Percentiles rank a stretch among this genome's conserved stretches.
These are phyloP conservation scores for Himalopsyche kuldschensis DNA, from an alignment of 2,888 invertebrate species.

Conservation along the genomic window DNA sequence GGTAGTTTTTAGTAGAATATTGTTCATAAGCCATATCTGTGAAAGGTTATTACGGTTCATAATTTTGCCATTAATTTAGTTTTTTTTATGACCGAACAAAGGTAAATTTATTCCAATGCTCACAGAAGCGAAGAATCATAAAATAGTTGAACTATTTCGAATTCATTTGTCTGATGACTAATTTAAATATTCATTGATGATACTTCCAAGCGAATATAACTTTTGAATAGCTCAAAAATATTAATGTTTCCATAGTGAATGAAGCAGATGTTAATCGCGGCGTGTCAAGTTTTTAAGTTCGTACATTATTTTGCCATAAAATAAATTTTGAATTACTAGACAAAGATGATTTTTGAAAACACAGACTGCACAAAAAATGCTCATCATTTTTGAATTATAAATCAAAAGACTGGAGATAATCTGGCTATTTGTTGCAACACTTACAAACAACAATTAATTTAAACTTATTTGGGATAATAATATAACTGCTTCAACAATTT, in stretches of 20 bases:
- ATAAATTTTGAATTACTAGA: too few species aligned
- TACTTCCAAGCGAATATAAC: conserved; percentile 11
- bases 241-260: neutral
- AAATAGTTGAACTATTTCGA: conserved; percentile 7
- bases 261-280: neutral
- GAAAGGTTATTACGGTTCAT: conserved; percentile 16
- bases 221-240: neutral
- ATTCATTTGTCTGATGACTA: conserved; percentile 14
- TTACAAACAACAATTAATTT: too few species aligned
- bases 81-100: neutral
- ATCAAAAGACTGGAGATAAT: too few species aligned
- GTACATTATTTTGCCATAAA: neutral
- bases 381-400: too few species aligned
- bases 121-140: conserved; percentile 12
- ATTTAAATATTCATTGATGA: conserved; percentile 23
- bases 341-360: too few species aligned
- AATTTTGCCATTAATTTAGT: conserved; percentile 15
- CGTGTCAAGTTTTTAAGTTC: neutral
- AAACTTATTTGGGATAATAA: too few species aligned
- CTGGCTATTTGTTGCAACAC: too few species aligned
- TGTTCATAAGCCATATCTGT: neutral
- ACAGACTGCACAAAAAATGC: too few species aligned
- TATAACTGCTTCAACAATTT: too few species aligned
- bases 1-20: neutral
- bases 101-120: neutral